Evolutionary conservation across 2,113 vertebrate genomes (phyloP), one percentile per base, ranked within the genome.

Genomic region (Sigmodon hispidus): DNA sequence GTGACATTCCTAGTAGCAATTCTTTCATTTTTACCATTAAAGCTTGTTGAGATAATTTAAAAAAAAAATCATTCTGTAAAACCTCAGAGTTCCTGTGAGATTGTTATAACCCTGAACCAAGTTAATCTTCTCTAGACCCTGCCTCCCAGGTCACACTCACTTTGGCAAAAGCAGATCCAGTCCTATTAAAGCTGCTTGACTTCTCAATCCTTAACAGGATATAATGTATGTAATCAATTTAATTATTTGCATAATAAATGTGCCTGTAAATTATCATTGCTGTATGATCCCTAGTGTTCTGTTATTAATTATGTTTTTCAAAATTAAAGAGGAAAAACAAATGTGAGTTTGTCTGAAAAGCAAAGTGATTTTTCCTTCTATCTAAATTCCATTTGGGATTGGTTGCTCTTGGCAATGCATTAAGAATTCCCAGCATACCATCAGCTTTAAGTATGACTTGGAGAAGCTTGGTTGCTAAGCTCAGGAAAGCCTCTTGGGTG

Each of bases 221-320:
- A 94, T 95, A 97, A 96, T 96, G 16, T 80, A 90, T 89, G 86
- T 91, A 89, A 96, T 90, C 86, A 85, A 88, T 93, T 96, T 93
- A 94, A 93, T 76, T 95, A 93, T 97, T 92, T 97, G 95, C 93
- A 97, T 97, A 97, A 97, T 96, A 96, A 97, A 94, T 96, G 57
- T 94, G 91, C 83, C 86, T 83, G 4, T 92, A 94, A 96, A 94
- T 89, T 87, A 90, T 93, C 91, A 96, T 91, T 95, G 83, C 52
- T 59, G 63, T 72, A 48, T 36, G 70, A 92, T 96, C 87, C 85
- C 95, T 84, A 95, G 90, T 94, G 96, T 92, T 96, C 97, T 97
- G 86, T 91, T 97, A 92, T 97, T 84, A 83, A 83, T 93, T 96
- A 96, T 96, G 72, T 93, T 95, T 97, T 96, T 89, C 91, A 94